Conservation (phyloP, 92 coral and sea anemone genomes). For the Epizoanthus scotinus region DNA sequence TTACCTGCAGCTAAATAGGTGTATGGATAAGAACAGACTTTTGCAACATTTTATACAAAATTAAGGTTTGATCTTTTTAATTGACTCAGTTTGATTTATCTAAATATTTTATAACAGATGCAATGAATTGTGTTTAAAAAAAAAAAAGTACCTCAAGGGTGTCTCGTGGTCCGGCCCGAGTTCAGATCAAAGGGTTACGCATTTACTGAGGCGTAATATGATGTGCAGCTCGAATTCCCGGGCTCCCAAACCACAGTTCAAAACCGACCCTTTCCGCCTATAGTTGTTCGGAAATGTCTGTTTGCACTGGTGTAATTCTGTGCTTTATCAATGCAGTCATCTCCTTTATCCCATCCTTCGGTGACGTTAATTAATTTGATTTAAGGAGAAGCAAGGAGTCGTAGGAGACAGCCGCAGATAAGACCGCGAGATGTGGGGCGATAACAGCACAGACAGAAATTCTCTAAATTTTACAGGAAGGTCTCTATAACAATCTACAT, state of each 20-base stretch:
- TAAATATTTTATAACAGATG: slow-evolving; percentile 3
- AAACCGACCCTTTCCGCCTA: too few relatives aligned
- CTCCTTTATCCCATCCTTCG: slow-evolving; percentile 9
- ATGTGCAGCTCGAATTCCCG: not conserved
- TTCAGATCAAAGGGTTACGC: too few relatives aligned
- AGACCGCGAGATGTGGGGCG: not conserved
- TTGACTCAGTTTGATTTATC: slow-evolving; percentile 17
- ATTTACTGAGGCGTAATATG: too few relatives aligned
- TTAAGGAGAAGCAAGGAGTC: slow-evolving; percentile 18
- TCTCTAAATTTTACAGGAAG: too few relatives aligned
- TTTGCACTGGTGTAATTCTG: slow-evolving; percentile 2
- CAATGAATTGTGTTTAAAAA: too few relatives aligned
- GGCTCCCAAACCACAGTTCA: not conserved
- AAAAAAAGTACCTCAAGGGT: too few relatives aligned
- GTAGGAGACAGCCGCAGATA: slow-evolving; percentile 16
- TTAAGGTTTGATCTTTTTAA: slow-evolving; percentile 12
- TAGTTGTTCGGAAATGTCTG: not conserved
- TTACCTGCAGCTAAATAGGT: not conserved
- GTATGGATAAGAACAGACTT: not conserved
- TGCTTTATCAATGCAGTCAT: slow-evolving; percentile 12
- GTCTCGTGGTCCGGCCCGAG: too few relatives aligned
- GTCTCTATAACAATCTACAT: too few relatives aligned
- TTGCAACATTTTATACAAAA: not conserved
- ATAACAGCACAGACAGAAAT: not conserved
- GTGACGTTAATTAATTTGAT: slow-evolving; percentile 44